A percentile compares a stretch with the other conserved stretches of the same genome.
Evolutionary conservation across 2,797 vertebrate species (phyloP).

Genomic region (Babyrousa celebensis): DNA sequence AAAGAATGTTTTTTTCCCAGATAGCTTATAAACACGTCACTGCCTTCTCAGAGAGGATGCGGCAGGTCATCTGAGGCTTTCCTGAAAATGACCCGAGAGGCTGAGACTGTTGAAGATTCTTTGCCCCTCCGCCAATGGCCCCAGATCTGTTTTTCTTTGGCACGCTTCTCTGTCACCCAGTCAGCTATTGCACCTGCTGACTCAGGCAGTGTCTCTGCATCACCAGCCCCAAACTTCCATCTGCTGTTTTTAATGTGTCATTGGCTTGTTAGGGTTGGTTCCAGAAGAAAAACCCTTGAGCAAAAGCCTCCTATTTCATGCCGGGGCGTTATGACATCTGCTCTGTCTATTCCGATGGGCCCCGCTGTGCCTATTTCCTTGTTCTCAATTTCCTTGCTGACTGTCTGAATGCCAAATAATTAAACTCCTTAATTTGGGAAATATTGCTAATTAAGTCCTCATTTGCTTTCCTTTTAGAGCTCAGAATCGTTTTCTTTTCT

Average conservation of each 20-base stretch:
- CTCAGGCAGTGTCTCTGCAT: not conserved
- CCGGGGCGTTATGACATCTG: not conserved
- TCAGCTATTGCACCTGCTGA: not conserved
- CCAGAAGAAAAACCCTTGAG: not conserved
- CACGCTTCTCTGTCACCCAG: not conserved
- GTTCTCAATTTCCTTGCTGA: not conserved
- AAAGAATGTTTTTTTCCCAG: not conserved
- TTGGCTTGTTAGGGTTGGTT: not conserved
- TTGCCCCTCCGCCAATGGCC: not conserved
- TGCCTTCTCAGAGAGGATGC: not conserved
- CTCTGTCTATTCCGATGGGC: not conserved
- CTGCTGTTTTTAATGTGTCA: not conserved
- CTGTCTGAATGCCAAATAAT: not conserved
- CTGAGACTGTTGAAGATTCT: rapidly evolving
- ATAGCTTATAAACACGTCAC: not conserved
- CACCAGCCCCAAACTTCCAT: too few relatives aligned
- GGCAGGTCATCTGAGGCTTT: rapidly evolving
- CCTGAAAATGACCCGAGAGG: not conserved
- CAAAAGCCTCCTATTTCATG: not conserved
- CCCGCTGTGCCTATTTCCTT: rapidly evolving
- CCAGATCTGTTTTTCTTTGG: not conserved
- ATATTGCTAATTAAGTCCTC: not conserved
- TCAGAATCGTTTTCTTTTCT: not conserved
- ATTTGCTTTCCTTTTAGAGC: not conserved
- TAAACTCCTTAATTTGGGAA: not conserved